Percentiles rank a stretch among this genome's conserved stretches.
These are phyloP conservation scores for Mesopsocus fuscifrons DNA, from an alignment of 2,888 invertebrate species.

Conservation along the genomic window DNA sequence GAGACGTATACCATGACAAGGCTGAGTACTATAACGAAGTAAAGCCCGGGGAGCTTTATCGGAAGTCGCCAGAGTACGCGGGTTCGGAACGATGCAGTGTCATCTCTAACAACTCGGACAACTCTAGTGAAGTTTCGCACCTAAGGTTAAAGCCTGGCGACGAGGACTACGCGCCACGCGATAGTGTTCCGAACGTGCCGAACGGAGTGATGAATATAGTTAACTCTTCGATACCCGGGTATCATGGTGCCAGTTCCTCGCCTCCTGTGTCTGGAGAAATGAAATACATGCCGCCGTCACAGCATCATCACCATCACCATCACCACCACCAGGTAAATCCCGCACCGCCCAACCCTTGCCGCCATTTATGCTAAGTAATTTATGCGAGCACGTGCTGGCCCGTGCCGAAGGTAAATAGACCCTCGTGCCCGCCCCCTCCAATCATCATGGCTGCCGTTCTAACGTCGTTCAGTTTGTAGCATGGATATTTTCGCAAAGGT, in stretches of 20 bases:
- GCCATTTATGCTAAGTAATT: too few relatives aligned
- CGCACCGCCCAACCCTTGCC: conserved; percentile 46
- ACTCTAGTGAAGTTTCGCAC: conserved; percentile 2
- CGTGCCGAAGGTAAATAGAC: too few relatives aligned
- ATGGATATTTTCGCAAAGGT: too few relatives aligned
- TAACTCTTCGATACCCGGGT: conserved; percentile 24
- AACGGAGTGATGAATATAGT: conserved; percentile 24
- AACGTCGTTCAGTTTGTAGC: too few relatives aligned
- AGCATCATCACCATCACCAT: conserved; percentile 69
- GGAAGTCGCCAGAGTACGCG: conserved; percentile 6
- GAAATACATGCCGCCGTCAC: conserved; percentile 75
- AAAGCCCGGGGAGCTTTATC: conserved; percentile 1
- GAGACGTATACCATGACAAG: conserved; percentile 6
- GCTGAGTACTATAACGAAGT: conserved; percentile 5
- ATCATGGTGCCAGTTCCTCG: conserved; percentile 27
- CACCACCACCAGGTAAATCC: conserved; percentile 45
- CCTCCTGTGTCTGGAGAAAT: conserved; percentile 48
- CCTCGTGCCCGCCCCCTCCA: too few relatives aligned
- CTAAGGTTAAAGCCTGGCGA: conserved; percentile 7
- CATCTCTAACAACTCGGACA: conserved; percentile 7
- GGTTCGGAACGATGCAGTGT: conserved; percentile 7
- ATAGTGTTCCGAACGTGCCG: not conserved
- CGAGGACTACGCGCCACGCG: conserved; percentile 13
- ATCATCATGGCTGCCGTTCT: too few relatives aligned
- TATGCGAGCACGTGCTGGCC: too few relatives aligned